phyloP scores from a whole-genome alignment of 2,797 vertebrate genomes.

The Hippoglossus hippoglossus region DNA sequence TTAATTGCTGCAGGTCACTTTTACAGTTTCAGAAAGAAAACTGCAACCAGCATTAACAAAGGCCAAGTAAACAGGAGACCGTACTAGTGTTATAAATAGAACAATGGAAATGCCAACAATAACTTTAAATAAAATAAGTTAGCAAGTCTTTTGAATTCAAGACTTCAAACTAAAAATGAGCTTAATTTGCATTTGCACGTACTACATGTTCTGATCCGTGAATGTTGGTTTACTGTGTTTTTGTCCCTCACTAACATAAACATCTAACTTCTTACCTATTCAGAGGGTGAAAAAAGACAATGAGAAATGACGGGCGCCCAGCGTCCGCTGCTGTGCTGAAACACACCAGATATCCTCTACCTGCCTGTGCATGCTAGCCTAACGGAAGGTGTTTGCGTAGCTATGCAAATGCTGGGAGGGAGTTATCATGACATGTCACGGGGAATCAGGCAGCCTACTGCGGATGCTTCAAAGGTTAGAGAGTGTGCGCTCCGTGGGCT shows the following conservation, averaged over 20 bases:
- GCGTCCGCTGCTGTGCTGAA: slow-evolving; percentile 28
- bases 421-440: slow-evolving; percentile 68
- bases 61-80: too few relatives aligned
- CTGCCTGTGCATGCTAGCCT: slow-evolving; percentile 28
- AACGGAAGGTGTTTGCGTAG: slow-evolving; percentile 62
- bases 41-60: too few relatives aligned
- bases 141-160: too few relatives aligned
- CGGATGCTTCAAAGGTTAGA: slow-evolving; percentile 76
- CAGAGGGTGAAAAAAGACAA: slow-evolving; percentile 16
- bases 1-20: too few relatives aligned
- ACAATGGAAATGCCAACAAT: too few relatives aligned
- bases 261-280: slow-evolving; percentile 2
- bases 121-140: too few relatives aligned
- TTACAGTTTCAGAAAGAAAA: too few relatives aligned
- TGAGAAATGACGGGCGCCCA: slow-evolving; percentile 37
- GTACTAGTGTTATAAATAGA: too few relatives aligned
- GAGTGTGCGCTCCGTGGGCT: slow-evolving; percentile 55
- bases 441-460: slow-evolving; percentile 70
- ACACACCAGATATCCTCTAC: slow-evolving; percentile 26
- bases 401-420: slow-evolving; percentile 73
- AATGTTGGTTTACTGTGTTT: slow-evolving; percentile 2
- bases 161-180: too few relatives aligned
- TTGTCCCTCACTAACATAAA: slow-evolving; percentile 10
- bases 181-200: too few relatives aligned
- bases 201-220: too few relatives aligned